A percentile compares a stretch with the other conserved stretches of the same genome.
Evolutionary conservation across 2,113 vertebrate species (phyloP).

Genomic region (Rhineura floridana): DNA sequence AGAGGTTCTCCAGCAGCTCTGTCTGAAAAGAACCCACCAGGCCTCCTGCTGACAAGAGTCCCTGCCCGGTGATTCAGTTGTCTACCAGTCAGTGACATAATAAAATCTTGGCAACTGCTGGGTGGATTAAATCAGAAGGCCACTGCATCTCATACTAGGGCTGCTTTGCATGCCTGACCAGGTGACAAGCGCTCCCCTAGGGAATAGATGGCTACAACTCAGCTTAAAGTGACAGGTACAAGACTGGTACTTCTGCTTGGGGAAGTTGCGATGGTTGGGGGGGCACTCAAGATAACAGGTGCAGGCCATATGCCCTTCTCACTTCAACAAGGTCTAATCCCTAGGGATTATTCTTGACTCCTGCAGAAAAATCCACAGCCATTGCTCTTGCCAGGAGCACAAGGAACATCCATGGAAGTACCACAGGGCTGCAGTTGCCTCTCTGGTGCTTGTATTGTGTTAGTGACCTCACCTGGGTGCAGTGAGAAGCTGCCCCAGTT

Average conservation of each 20-base stretch:
- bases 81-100: constrained; percentile 9
- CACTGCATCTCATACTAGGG: background rate
- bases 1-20: background rate
- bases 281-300: constrained; percentile 10
- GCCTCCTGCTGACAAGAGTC: background rate
- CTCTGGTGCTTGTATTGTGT: background rate
- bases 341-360: background rate
- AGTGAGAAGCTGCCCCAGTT: background rate
- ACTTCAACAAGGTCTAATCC: constrained; percentile 10
- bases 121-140: constrained; percentile 18
- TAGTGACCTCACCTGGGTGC: background rate
- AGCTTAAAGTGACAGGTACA: constrained; percentile 12
- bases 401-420: background rate
- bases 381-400: background rate
- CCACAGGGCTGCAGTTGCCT: background rate
- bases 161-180: background rate
- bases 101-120: constrained; percentile 26
- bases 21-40: background rate
- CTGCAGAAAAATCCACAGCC: background rate
- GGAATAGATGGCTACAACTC: constrained; percentile 14
- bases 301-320: background rate
- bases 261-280: background rate
- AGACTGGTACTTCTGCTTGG: background rate
- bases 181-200: background rate
- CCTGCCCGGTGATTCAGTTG: background rate